Base-by-base conservation (phyloP, 1,140 invertebrate species). In the Lepidurus packardi region DNA sequence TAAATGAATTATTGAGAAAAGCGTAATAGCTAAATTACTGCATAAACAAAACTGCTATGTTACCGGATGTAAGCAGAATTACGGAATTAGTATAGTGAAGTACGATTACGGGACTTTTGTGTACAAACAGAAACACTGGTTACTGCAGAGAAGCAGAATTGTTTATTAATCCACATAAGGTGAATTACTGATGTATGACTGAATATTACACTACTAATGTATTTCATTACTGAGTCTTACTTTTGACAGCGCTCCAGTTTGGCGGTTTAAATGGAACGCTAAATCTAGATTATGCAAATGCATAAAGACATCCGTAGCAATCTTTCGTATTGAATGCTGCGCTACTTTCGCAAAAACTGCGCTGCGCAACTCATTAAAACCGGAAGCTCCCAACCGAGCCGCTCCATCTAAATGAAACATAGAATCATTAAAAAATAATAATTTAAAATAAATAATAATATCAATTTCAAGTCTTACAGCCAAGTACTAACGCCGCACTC, bases 301-400 rank as follows among this genome's bases (percentile, higher is more conserved):
- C n/a, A 93, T 85, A 85, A 99, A 99, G 10, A 99, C 96, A 86
- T 97, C 98, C 84, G 90, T 92, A 0, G 97, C 95, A 80, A 99
- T 93, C 86, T 92, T 91, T 75, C 97, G 86, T 80, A 99, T 98
- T 8, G 97, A 99, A 85, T 94, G 92, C 84, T 99, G 97, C 0
- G 98, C 96, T n/a, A 99, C 98, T 86, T 92, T 93, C 6, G 97
- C 97, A 87, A 99, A 99, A 25, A 99, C 95, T 9, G 97, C 97
- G 87, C 99, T 99, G 76, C 98, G 87, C 11, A 99, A 84, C 87
- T 99, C 98, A 86, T 98, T 98, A 83, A 98, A 97, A 74, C 92
- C 92, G 1, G 94, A 90, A 24, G 96, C 92, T 79, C 94, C 91
- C 13, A 92, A 92, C 82, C 97, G 88, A 1, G 97, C 96, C 80